Base-by-base conservation (phyloP, 2,797 vertebrate genomes). In the Pipistrellus pygmaeus region DNA sequence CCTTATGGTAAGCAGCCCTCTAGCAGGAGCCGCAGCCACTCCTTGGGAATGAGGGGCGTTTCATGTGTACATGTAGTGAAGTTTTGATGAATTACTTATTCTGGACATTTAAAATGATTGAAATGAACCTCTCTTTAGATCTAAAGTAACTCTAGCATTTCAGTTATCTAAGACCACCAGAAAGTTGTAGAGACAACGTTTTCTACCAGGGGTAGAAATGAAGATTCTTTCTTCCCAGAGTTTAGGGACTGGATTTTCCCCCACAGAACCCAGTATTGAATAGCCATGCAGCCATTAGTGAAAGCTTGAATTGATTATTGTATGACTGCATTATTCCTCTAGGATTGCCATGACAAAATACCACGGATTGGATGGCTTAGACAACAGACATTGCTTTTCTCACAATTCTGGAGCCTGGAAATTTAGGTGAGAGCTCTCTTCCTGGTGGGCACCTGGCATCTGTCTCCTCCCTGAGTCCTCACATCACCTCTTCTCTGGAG, bases 1-100 rank as follows among this genome's bases (percentile, higher is more conserved):
- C 9, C 6, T 68, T 18, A 21, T 5, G 1, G 8, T n/a, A 38
- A 48, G 18, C 8, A n/a, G 21, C 2, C 6, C 2, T 21, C 3
- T 7, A 35, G 21, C 35, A 6, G 32, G 32, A 60, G 12, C 3
- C 32, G 4, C 3, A 13, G 14, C 6, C 20, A 0, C 35, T 87
- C 3, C 15, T 75, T 55, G 11, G 8, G 12, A 62, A 84, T 0
- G 1, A 41, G 3, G 62, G 1, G 5, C 4, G 3, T n/a, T 44
- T 30, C 62, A 69, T 44, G 3, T 23, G 68, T 69, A 88, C 64
- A 30, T 66, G 13, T 51, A 35, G 27, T 12, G 62, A n/a, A 55
- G 23, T 55, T 85, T 66, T 78, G 5, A 13, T 51, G 75, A 82
- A 35, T 62, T 91, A 13, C n/a, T 72, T 12, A 6, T 66, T 78